phyloP scores from a whole-genome alignment of 2,113 vertebrate genomes.

The Condylura cristata region DNA sequence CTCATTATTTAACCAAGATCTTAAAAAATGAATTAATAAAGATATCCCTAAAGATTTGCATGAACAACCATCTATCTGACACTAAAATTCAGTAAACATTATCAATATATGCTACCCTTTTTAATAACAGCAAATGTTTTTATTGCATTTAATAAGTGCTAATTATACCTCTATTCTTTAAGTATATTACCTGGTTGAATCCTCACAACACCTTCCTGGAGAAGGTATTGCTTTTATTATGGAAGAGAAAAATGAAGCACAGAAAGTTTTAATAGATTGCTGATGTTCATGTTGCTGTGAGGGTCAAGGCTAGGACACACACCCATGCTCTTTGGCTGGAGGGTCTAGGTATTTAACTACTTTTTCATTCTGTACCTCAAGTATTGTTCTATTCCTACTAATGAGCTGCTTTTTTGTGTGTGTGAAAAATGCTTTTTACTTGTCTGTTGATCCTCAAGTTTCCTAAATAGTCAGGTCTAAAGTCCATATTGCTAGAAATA shows the following conservation, averaged over 20 bases:
- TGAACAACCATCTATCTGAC: background rate
- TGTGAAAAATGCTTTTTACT: background rate
- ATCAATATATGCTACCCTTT: background rate
- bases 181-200: background rate
- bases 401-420: background rate
- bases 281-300: background rate
- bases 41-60: background rate
- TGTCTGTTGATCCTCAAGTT: background rate
- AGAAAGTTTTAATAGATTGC: background rate
- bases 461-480: background rate
- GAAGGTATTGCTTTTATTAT: background rate
- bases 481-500: constrained; percentile 14
- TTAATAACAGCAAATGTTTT: background rate
- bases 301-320: background rate
- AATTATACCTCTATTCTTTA: background rate
- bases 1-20: background rate
- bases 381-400: background rate
- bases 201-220: background rate
- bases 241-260: background rate
- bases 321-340: background rate
- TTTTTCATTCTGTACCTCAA: background rate
- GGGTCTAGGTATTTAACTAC: background rate
- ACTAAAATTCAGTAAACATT: background rate
- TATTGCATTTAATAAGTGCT: background rate
- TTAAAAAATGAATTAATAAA: background rate